Base-by-base conservation (phyloP, 2,888 invertebrate genomes). In the Mesopsocus fuscifrons region DNA sequence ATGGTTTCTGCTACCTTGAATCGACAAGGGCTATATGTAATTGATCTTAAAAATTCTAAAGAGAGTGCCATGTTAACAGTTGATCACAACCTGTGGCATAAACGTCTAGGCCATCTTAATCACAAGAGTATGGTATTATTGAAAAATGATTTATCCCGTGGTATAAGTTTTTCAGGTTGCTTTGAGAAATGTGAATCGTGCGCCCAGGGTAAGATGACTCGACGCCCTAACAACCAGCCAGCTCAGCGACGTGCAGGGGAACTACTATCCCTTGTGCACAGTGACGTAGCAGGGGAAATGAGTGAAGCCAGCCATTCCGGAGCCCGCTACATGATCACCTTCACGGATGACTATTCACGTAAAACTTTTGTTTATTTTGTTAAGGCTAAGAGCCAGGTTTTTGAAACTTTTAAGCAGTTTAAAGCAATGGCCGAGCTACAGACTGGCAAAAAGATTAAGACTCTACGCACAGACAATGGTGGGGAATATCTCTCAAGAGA, bases 331-430 rank as follows among this genome's bases (percentile, higher is more conserved):
- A n/a, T 42, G 13, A n/a, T 42, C 9, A 35, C 34, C 2, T 33
- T 42, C 18, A 42, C 16, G 11, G 42, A 42, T 30, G 42, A 42
- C 31, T 42, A 4, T n/a, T 17, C 32, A 8, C 8, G 33, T 33
- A 3, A n/a, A 11, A 17, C 16, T 38, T 35, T n/a, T 3, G 33
- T 42, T 11, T 13, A 34, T 42, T 34, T 34, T 13, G 17, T 33
- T 3, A 34, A 15, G 9, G 33, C 15, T 13, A 41, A 44, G 22
- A 11, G 13, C n/a, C 41, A 44, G 33, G 31, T 31, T 32, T 33
- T 41, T 31, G 4, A 33, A 9, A 33, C 21, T 16, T 45, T 34
- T 17, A 33, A 34, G 34, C 17, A 33, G 9, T 45, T 41, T 20
- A 43, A 45, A 16, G 15, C 22, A 6, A 30, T 32, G 9, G 34